Conservation (phyloP, 2,888 invertebrate genomes). For the Drosophila niveifrons region DNA sequence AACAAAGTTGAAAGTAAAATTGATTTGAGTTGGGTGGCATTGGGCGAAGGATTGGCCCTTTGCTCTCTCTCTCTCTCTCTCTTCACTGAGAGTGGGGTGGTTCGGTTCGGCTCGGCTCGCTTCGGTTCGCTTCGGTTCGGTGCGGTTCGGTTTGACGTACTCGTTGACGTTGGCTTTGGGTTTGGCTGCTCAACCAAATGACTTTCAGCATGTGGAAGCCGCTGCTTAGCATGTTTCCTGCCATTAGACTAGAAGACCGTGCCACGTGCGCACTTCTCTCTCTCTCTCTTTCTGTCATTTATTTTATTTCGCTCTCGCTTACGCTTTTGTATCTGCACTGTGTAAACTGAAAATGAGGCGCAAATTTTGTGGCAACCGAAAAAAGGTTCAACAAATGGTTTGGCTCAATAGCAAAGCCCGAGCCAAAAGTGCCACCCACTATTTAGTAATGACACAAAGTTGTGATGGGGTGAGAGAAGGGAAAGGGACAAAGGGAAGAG, state of each 20-base stretch:
- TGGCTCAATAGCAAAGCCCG: slow-evolving; percentile 49
- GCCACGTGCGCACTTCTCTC: slow-evolving; percentile 70
- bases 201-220: slow-evolving; percentile 80
- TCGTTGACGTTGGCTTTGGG: slow-evolving; percentile 34
- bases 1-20: slow-evolving; percentile 75
- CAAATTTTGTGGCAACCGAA: slow-evolving; percentile 79
- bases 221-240: slow-evolving; percentile 81
- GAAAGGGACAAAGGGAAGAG: neutral
- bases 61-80: too few relatives aligned
- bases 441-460: slow-evolving; percentile 80
- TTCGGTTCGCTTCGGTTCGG: neutral
- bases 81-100: too few relatives aligned
- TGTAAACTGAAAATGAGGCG: slow-evolving; percentile 75
- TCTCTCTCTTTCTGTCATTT: neutral
- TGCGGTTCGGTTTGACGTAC: slow-evolving; percentile 40
- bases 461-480: slow-evolving; percentile 12
- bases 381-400: slow-evolving; percentile 83
- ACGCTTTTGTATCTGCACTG: too few relatives aligned
- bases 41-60: slow-evolving; percentile 53
- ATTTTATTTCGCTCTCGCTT: slow-evolving; percentile 1
- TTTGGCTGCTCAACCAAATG: slow-evolving; percentile 62
- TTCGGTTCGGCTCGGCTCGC: neutral
- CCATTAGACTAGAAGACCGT: slow-evolving; percentile 54
- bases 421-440: slow-evolving; percentile 52
- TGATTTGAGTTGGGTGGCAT: slow-evolving; percentile 71